A percentile compares a stretch with the other conserved stretches of the same genome.
These are phyloP conservation scores for Mallotus villosus DNA, from an alignment of 2,797 vertebrate species.

Conservation along the genomic window DNA sequence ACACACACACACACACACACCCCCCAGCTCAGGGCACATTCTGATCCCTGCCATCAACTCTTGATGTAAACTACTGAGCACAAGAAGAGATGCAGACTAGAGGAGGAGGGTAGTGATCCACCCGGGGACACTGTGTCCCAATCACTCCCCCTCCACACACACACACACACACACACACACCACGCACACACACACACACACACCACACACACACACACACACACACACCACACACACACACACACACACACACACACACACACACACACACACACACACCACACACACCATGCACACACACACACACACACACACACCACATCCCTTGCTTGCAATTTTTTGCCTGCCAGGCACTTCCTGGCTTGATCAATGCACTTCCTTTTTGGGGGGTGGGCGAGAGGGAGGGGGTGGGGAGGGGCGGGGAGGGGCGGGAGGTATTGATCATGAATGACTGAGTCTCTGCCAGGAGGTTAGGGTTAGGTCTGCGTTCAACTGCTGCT, in stretches of 20 bases:
- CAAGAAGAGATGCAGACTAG: constrained; percentile 29
- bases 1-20: no score
- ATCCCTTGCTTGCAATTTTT: constrained; percentile 45
- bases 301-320: constrained; percentile 18
- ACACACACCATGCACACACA: no score
- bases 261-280: no score
- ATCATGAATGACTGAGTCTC: constrained; percentile 33
- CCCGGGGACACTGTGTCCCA: constrained; percentile 51
- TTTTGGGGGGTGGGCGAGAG: constrained; percentile 13
- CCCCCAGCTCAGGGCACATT: no score
- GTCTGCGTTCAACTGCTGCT: no score
- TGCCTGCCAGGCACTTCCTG: constrained; percentile 54
- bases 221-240: no score
- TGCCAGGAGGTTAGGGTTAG: no score
- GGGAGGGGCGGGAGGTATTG: constrained; percentile 39
- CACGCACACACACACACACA: no score
- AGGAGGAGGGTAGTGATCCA: constrained; percentile 48
- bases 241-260: no score
- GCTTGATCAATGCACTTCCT: constrained; percentile 12
- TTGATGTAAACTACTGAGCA: constrained; percentile 37
- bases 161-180: no score
- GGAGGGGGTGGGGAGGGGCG: background rate
- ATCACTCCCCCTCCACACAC: constrained; percentile 47
- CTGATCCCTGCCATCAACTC: no score
- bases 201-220: no score